Evolutionary conservation across 2,888 invertebrate genomes (phyloP).

Genomic region (Axea sp.): DNA sequence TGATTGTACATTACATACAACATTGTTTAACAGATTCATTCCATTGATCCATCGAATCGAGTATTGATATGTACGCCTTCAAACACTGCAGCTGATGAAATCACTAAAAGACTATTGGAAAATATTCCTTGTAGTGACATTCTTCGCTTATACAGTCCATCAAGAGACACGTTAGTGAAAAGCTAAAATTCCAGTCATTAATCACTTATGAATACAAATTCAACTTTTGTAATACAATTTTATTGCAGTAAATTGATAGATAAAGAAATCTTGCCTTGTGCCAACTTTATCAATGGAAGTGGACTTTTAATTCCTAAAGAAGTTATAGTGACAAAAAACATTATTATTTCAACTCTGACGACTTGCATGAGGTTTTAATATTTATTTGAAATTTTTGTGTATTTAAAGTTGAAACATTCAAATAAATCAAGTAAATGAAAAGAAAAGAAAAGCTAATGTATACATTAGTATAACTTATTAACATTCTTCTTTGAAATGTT

Average conservation of each 20-base stretch:
- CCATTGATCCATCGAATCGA: constrained; percentile 75
- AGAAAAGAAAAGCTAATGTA: no score
- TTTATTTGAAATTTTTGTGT: no score
- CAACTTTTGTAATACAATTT: not conserved
- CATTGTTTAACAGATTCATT: constrained; percentile 67
- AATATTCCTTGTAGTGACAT: constrained; percentile 66
- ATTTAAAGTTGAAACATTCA: no score
- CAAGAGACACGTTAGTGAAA: constrained; percentile 63
- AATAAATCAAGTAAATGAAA: no score
- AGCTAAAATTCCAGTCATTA: no score
- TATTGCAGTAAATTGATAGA: constrained; percentile 63
- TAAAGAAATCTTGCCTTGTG: constrained; percentile 69
- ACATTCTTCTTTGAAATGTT: no score
- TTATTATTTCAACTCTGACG: constrained; percentile 84
- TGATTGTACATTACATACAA: no score
- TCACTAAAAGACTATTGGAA: constrained; percentile 80
- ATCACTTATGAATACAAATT: no score
- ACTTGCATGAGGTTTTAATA: constrained; percentile 80
- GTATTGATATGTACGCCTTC: constrained; percentile 86
- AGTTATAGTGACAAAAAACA: constrained; percentile 80
- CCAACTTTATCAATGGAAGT: constrained; percentile 78
- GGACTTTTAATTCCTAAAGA: constrained; percentile 77
- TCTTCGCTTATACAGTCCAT: constrained; percentile 63
- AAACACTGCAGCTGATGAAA: constrained; percentile 86
- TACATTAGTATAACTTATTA: no score